Conservation (phyloP, 2,113 vertebrate species). For the Nyctereutes procyonoides region DNA sequence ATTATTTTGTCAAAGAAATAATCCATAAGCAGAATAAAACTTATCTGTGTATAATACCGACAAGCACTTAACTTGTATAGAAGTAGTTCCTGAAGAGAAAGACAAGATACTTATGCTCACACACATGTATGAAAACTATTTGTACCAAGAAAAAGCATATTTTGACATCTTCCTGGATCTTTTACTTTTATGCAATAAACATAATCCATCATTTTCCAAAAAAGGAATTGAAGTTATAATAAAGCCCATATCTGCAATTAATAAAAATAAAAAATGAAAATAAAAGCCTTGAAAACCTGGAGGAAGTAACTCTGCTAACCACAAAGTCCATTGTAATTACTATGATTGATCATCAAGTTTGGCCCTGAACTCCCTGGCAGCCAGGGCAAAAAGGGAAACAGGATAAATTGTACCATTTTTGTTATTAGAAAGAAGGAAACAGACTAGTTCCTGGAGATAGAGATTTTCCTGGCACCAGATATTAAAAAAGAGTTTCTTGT, state of each 20-base stretch:
- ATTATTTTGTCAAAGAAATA: conserved; percentile 66
- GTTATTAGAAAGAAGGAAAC: conserved; percentile 67
- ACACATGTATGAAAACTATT: background rate
- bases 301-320: conserved; percentile 55
- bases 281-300: conserved; percentile 34
- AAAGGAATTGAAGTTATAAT: background rate
- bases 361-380: conserved; percentile 66
- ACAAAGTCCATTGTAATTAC: conserved; percentile 50
- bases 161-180: conserved; percentile 16
- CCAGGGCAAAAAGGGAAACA: conserved; percentile 66
- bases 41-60: conserved; percentile 5
- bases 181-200: conserved; percentile 48
- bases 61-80: conserved; percentile 4
- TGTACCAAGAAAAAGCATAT: conserved; percentile 36
- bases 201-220: conserved; percentile 33
- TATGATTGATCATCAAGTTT: conserved; percentile 54
- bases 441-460: conserved; percentile 56
- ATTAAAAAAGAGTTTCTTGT: conserved; percentile 52
- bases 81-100: conserved; percentile 8
- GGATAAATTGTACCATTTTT: conserved; percentile 62
- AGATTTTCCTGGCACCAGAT: conserved; percentile 70
- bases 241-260: conserved; percentile 8
- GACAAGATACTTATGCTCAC: background rate
- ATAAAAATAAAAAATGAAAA: conserved; percentile 55
- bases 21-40: conserved; percentile 57